Percentiles rank a stretch among this genome's conserved stretches.
Conservation (phyloP, 2,888 invertebrate species). For the Drosophila setosimentum region DNA sequence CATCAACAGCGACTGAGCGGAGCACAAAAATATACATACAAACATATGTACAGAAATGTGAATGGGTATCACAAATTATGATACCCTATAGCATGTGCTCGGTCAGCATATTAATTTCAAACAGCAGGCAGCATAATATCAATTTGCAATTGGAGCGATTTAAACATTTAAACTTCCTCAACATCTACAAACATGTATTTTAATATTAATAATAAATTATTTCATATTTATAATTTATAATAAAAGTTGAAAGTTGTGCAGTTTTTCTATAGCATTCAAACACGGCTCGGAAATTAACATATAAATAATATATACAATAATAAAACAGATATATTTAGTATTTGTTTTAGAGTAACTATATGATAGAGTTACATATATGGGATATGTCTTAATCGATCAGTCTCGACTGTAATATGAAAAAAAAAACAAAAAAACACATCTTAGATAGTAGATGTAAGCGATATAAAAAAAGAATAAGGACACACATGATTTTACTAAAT, state of each 20-base stretch:
- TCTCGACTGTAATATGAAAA: too few relatives aligned
- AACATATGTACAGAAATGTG: neutral
- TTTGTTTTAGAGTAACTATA: neutral
- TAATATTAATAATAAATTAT: too few relatives aligned
- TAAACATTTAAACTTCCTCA: neutral
- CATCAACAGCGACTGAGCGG: constrained; percentile 20
- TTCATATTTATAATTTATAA: too few relatives aligned
- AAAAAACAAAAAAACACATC: too few relatives aligned
- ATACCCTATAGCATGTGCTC: constrained; percentile 20
- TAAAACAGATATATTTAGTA: neutral
- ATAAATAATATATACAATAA: too few relatives aligned
- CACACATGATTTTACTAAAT: neutral
- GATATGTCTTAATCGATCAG: neutral
- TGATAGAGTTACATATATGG: fast-evolving
- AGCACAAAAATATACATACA: neutral
- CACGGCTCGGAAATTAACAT: too few relatives aligned
- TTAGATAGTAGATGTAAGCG: neutral
- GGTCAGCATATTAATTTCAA: neutral
- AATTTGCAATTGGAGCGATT: fast-evolving
- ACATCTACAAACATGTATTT: neutral
- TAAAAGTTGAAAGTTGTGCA: neutral
- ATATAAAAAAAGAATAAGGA: neutral
- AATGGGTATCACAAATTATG: constrained; percentile 1
- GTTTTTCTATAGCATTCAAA: neutral
- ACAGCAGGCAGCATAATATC: neutral